These are phyloP conservation scores for Cyaniris semiargus DNA, from an alignment of 2,888 invertebrate genomes.

Conservation along the genomic window DNA sequence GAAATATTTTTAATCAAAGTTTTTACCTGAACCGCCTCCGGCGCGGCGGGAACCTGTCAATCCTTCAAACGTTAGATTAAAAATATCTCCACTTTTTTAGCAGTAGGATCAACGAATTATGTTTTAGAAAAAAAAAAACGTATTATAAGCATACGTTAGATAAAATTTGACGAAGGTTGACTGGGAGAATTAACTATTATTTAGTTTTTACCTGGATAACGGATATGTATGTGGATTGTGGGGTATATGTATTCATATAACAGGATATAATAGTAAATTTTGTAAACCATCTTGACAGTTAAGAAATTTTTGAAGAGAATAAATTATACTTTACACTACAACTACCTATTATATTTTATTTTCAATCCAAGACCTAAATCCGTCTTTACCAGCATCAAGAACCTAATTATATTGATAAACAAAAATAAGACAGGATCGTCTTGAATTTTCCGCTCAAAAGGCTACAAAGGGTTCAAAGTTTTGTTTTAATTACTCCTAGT, in stretches of 20 bases:
- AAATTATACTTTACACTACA: neutral
- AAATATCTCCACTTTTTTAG: conserved; percentile 76
- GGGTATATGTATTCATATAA: conserved; percentile 40
- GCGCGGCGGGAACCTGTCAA: conserved; percentile 72
- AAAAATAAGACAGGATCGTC: neutral
- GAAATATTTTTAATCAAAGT: conserved; percentile 79
- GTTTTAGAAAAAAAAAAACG: conserved; percentile 54
- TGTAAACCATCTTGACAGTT: neutral
- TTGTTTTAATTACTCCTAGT: conserved; percentile 15
- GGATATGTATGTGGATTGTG: conserved; percentile 41
- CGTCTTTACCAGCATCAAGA: neutral
- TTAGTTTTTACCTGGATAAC: conserved; percentile 46
- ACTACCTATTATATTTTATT: neutral
- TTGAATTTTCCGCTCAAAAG: neutral
- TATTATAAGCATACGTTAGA: conserved; percentile 74
- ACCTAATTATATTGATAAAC: neutral
- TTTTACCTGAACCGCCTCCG: conserved; percentile 70
- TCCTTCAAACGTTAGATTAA: conserved; percentile 79
- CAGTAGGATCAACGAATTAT: conserved; percentile 77
- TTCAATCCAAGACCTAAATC: neutral
- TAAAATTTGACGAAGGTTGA: conserved; percentile 78
- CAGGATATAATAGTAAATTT: neutral
- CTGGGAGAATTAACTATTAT: conserved; percentile 51
- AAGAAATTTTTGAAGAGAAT: neutral
- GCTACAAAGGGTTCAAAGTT: conserved; percentile 3